Evolutionary conservation across 2,113 vertebrate genomes (phyloP).

Genomic region (Petrocephalus microphthalmus): DNA sequence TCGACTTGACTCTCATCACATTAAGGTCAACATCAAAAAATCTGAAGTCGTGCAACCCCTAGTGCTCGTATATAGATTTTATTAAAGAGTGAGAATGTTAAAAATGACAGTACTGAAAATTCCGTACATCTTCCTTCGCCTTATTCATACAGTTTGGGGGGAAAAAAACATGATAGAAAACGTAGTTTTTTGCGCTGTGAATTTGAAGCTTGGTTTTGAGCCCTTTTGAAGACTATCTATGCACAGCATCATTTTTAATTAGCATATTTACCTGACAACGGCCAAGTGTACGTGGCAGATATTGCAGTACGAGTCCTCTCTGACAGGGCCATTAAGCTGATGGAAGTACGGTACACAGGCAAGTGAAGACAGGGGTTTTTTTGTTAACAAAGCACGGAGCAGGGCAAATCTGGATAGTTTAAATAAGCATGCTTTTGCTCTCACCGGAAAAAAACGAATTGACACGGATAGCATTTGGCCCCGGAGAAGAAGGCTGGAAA

Average conservation of each 20-base stretch:
- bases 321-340: neutral
- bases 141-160: neutral
- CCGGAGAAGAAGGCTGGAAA: neutral
- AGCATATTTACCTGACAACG: neutral
- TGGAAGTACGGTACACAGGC: neutral
- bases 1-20: no score
- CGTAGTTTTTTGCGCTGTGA: neutral
- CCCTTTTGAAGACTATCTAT: neutral
- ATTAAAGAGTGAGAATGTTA: neutral
- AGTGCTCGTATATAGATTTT: neutral
- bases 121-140: neutral
- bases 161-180: neutral
- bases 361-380: neutral
- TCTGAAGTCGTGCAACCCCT: no score
- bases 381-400: slow-evolving; percentile 11
- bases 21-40: no score
- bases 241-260: neutral
- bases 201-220: neutral
- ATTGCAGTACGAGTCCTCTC: neutral
- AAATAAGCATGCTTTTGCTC: slow-evolving; percentile 10
- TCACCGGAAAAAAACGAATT: neutral
- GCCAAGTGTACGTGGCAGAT: neutral
- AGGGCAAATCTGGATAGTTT: neutral
- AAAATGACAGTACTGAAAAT: neutral
- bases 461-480: neutral